phyloP scores from a whole-genome alignment of 2,888 invertebrate species.

The Limnephilus auricula region DNA sequence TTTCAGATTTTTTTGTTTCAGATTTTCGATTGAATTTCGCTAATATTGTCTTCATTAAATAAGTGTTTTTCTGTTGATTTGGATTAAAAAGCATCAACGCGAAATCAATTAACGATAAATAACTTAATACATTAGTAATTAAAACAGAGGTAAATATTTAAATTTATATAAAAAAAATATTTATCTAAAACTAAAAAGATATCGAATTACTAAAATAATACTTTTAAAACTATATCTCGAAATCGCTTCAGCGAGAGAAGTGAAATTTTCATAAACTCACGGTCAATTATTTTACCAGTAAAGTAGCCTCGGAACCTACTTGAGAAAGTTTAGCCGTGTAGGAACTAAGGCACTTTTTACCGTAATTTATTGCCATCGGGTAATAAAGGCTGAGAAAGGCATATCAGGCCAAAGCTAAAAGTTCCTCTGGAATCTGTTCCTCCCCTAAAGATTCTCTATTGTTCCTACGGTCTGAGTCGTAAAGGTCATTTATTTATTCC shows the following conservation, averaged over 20 bases:
- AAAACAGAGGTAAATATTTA: too few relatives aligned
- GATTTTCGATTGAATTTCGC: too few relatives aligned
- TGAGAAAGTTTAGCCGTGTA: background rate
- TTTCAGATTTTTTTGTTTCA: too few relatives aligned
- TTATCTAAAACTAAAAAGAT: background rate
- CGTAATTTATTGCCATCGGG: slow-evolving; percentile 63
- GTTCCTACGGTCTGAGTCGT: background rate
- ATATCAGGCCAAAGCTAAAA: slow-evolving; percentile 46
- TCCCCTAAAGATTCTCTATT: background rate
- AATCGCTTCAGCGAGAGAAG: background rate
- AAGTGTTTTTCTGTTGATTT: too few relatives aligned
- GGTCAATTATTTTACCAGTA: background rate
- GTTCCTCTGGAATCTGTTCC: background rate
- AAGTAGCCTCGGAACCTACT: background rate
- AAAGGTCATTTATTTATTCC: background rate
- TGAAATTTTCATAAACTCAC: background rate
- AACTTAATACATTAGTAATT: too few relatives aligned
- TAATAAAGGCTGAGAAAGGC: slow-evolving; percentile 65
- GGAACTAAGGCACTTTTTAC: slow-evolving; percentile 56
- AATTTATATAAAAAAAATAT: too few relatives aligned
- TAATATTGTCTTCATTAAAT: too few relatives aligned
- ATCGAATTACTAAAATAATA: background rate
- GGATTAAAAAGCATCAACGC: too few relatives aligned
- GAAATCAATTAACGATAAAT: too few relatives aligned
- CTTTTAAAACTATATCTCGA: background rate